Evolutionary conservation across 2,113 vertebrate genomes (phyloP).

Genomic region (Atractosteus spatula): DNA sequence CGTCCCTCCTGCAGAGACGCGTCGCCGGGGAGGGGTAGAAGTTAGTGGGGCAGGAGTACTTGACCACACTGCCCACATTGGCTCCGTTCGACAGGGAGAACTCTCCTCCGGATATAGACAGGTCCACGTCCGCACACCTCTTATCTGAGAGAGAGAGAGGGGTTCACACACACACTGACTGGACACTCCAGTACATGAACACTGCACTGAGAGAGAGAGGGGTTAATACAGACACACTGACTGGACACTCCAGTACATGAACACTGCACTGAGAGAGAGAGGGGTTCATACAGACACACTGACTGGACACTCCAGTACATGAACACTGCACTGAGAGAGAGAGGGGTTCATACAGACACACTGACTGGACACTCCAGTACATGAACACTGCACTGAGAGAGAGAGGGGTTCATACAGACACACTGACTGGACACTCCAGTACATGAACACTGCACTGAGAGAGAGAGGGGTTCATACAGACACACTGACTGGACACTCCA

Average conservation of each 20-base stretch:
- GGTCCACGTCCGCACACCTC: conserved; percentile 18
- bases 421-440: background rate
- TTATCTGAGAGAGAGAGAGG: conserved; percentile 6
- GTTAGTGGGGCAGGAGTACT: conserved; percentile 44
- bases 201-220: background rate
- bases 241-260: background rate
- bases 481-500: too few species aligned
- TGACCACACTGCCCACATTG: conserved; percentile 25
- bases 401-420: background rate
- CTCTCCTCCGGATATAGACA: conserved; percentile 34
- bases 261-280: background rate
- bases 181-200: too few species aligned
- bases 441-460: background rate
- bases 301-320: too few species aligned
- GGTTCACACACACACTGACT: conserved; percentile 17
- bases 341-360: background rate
- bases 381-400: background rate
- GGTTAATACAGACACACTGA: background rate
- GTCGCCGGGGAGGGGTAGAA: conserved; percentile 41
- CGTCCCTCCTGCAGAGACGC: conserved; percentile 30
- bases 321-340: background rate
- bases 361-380: too few species aligned
- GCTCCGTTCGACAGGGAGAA: conserved; percentile 42
- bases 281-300: background rate
- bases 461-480: background rate